Base-by-base conservation (phyloP, 1,140 invertebrate species). In the Cydia fagiglandana region DNA sequence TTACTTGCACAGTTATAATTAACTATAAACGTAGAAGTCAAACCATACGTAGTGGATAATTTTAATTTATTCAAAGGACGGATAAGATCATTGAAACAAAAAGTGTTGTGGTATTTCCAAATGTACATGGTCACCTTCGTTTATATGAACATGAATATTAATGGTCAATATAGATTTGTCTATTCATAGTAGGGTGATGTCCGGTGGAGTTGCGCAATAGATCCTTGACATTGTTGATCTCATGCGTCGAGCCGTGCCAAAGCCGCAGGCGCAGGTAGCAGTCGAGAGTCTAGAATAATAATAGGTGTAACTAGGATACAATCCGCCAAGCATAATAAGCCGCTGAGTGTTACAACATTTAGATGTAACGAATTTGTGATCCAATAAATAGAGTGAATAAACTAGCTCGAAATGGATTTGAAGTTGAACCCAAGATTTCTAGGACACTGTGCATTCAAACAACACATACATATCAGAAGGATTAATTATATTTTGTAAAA, bases 151-250 rank as follows among this genome's bases (percentile, higher is more conserved):
- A 70, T 70, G 66, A 70, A 70, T 70, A 70, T 70, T 70, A 38
- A 70, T 70, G 13, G 56, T 61, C 56, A 20, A 61, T 61, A 70
- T 70, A 70, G 66, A 70, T 70, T 70, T 10, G 38, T 70, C 66
- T 70, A 70, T 70, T 70, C 34, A 70, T 70, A 70, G 66, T 38
- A 70, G 66, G 38, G 66, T 70, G 66, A 70, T 70, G 66, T 73
- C 56, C 50, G 66, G 66, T 70, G 30, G 30, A 17, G n/a, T 88
- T 89, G 82, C 84, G 82, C 83, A 87, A 87, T 53, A 70, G 75
- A 79, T 79, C 88, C 90, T 91, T 91, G 90, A 88, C 88, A 89
- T 89, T 91, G 88, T 87, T 89, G 82, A 86, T 85, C 83, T 86
- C 85, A 84, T 83, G 84, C 81, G 77, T 73, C 75, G 75, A 76